Conservation (phyloP, 2,113 vertebrate species). For the Hippocampus comes region DNA sequence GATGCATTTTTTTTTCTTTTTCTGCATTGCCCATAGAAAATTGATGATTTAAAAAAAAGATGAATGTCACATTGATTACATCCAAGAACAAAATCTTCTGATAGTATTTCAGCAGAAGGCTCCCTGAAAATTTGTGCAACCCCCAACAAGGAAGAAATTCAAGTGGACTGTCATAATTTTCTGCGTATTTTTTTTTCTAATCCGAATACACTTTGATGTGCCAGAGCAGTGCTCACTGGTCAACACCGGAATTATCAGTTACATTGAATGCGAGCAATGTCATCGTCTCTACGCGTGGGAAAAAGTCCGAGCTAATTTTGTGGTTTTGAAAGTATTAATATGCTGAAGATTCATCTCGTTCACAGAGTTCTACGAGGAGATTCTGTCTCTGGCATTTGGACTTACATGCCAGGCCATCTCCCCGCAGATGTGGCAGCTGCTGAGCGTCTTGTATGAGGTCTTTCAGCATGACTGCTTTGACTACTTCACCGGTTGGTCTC, state of each 20-base stretch:
- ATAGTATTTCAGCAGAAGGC: no score
- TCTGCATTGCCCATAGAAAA: neutral
- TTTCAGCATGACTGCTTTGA: slow-evolving; percentile 96
- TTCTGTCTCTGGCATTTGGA: slow-evolving; percentile 90
- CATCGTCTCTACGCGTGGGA: no score
- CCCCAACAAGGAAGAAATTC: no score
- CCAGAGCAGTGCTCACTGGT: no score
- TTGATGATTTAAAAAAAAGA: neutral
- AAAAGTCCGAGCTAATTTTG: no score
- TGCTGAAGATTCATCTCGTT: neutral
- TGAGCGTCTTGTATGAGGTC: slow-evolving; percentile 86
- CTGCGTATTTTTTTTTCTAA: no score
- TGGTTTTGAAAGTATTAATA: neutral
- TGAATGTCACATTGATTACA: no score
- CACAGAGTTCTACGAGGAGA: slow-evolving; percentile 98
- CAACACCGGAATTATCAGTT: no score
- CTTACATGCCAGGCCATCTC: slow-evolving; percentile 93
- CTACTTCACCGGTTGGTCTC: slow-evolving; percentile 86
- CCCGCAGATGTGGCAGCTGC: slow-evolving; percentile 96
- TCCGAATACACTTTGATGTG: no score
- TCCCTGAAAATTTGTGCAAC: no score
- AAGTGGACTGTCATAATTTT: no score
- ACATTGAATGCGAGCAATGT: no score
- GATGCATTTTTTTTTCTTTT: neutral
- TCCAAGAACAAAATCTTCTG: neutral